Percentiles rank a stretch among this genome's conserved stretches.
phyloP scores from a whole-genome alignment of 2,888 invertebrate genomes.

The Lypha dubia region DNA sequence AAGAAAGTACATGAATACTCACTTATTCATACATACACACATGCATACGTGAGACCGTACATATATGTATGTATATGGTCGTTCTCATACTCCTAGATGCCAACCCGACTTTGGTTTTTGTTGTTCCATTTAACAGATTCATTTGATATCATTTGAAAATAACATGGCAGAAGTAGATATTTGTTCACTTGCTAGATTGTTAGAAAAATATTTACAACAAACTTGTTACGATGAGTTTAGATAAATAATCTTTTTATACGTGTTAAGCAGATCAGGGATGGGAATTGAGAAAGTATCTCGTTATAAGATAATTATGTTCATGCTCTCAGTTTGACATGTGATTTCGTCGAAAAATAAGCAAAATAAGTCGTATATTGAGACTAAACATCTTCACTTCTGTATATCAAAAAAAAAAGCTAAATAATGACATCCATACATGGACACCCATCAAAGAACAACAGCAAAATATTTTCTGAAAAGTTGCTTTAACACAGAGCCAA shows the following conservation, averaged over 20 bases:
- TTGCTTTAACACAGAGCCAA: too few species aligned
- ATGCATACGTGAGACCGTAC: not conserved
- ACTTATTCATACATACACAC: not conserved
- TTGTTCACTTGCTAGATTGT: slow-evolving; percentile 3
- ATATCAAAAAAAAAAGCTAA: too few species aligned
- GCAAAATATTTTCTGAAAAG: too few species aligned
- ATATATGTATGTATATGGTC: not conserved
- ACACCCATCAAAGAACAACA: too few species aligned
- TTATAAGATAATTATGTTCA: too few species aligned
- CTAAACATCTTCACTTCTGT: too few species aligned
- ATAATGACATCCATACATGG: too few species aligned
- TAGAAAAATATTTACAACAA: not conserved
- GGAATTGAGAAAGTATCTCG: not conserved
- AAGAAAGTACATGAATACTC: not conserved
- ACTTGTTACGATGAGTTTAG: not conserved
- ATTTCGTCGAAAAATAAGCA: too few species aligned
- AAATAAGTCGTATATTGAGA: too few species aligned
- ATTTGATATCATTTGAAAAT: slow-evolving; percentile 22
- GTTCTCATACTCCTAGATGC: not conserved
- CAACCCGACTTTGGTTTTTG: slow-evolving; percentile 6
- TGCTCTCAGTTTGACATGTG: too few species aligned
- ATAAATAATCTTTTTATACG: not conserved
- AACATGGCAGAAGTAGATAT: not conserved
- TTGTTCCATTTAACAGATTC: slow-evolving; percentile 36
- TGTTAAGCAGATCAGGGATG: not conserved